Base-by-base conservation (phyloP, 2,113 vertebrate genomes). In the Lampris incognitus region DNA sequence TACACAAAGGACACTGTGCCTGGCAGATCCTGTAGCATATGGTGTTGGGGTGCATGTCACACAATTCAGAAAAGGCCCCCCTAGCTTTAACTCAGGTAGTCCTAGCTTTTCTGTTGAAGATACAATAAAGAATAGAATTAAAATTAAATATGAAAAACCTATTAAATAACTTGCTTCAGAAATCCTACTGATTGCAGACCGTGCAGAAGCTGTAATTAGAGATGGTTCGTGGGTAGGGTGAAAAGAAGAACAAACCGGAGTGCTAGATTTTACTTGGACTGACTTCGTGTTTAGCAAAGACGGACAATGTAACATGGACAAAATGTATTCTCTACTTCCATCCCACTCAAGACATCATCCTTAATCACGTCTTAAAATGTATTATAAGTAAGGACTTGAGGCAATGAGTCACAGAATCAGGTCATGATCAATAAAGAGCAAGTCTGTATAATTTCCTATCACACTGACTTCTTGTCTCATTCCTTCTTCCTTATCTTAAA, bases 381-480 rank as follows among this genome's bases (percentile, higher is more conserved):
- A 88, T 61, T 68, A 89, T 78, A 69, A 86, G 75, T 2, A 40
- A 87, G 85, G 63, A 85, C 62, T n/a, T 76, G 75, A 87, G 74
- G 83, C 91, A 93, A 94, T 85, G 91, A 93, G 93, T 72, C 76
- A 66, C 89, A 92, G 68, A 77, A 91, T 76, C 86, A 93, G 90
- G 88, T 90, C 70, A 77, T 75, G 87, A 96, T 94, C 93, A 93
- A 95, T 91, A 93, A 65, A 61, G 87, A 78, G 72, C 87, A 88
- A 89, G 74, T 81, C 87, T 76, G 92, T 85, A 82, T 92, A 88
- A 88, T 89, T 92, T 93, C 41, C 51, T 83, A 54, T 90, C 91
- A 85, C 71, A 82, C 64, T 89, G 92, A 64, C 75, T 88, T 79
- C 48, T 63, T 84, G 66, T 73, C 93, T 94, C 91, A 78, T 75